Base-by-base conservation (phyloP, 2,888 invertebrate genomes). In the Zelleria hepariella region DNA sequence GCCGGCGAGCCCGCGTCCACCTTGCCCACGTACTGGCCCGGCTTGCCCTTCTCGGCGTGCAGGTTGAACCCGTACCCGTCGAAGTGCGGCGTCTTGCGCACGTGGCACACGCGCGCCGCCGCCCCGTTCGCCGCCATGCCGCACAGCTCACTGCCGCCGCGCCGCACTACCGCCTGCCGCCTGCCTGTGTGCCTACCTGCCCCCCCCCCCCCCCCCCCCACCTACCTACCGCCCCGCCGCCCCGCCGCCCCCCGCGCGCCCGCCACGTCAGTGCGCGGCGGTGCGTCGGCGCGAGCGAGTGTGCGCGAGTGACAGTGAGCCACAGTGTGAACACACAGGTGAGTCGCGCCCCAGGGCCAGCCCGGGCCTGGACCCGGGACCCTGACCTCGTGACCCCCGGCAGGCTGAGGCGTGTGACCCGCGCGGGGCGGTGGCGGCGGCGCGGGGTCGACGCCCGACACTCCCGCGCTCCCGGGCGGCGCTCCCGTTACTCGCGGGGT, bases 61-160 rank as follows among this genome's bases (percentile, higher is more conserved):
- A 99, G 90, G 87, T 99, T 99, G 89, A 99, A 99, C 18, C 99
- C 99, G 80, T 98, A 99, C 42, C 99, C 99, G 81, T 98, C 96
- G 83, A 98, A 98, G 79, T 95, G 93, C 59, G 94, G 92, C 91
- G 96, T 94, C 89, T 98, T 98, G 73, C 94, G 91, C 81, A 98
- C 94, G 89, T 96, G 96, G 90, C 98, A 98, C 68, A 96, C 91
- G 66, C 97, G 92, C 72, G 92, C 81, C 77, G 78, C 72, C 25
- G 82, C 74, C 70, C 86, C 87, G 81, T 86, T 87, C 67, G 85
- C 81, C 65, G 62, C 71, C 65, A 67, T 67, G 70, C 77, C 73
- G 73, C 72, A 65, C 73, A 68, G 66, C 61, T 66, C 66, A 63
- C 65, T 69, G 76, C 76, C 74, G 69, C 57, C 66, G 60, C 58